phyloP scores from a whole-genome alignment of 2,888 invertebrate genomes.

The Leucophenga maculata region DNA sequence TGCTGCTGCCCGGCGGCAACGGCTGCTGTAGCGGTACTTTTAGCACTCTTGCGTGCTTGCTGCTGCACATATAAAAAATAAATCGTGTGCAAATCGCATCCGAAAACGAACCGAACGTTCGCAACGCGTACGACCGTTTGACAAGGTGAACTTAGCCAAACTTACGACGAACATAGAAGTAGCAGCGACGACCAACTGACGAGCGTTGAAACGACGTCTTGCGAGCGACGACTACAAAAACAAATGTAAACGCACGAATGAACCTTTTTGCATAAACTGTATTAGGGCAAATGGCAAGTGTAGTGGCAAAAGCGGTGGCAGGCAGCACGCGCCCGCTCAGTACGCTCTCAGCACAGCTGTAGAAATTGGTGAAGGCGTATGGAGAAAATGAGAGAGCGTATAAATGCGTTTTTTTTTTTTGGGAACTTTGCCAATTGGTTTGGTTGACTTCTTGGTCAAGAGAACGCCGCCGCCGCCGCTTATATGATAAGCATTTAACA shows the following conservation, averaged over 20 bases:
- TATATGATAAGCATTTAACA: not conserved
- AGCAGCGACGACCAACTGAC: slow-evolving; percentile 32
- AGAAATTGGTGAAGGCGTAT: not conserved
- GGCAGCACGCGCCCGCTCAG: not conserved
- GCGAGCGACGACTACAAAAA: slow-evolving; percentile 36
- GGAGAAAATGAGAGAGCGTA: not conserved
- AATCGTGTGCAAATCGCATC: slow-evolving; percentile 14
- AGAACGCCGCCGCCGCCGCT: not conserved
- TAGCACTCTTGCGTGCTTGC: no score
- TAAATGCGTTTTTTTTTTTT: slow-evolving; percentile 24
- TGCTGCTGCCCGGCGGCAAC: no score
- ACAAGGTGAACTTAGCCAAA: slow-evolving; percentile 19
- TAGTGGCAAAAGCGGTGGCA: slow-evolving; percentile 30
- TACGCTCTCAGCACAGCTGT: not conserved
- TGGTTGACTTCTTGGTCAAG: not conserved
- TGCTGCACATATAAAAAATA: not conserved
- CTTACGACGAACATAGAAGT: slow-evolving; percentile 27
- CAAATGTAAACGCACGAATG: slow-evolving; percentile 43
- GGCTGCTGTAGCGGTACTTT: no score
- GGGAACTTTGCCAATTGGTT: slow-evolving; percentile 58
- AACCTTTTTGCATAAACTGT: slow-evolving; percentile 71
- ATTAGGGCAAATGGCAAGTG: slow-evolving; percentile 68
- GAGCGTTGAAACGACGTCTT: slow-evolving; percentile 26
- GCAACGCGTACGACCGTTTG: slow-evolving; percentile 18
- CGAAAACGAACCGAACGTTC: slow-evolving; percentile 25